phyloP scores from a whole-genome alignment of 2,888 invertebrate species.

The Gymnosoma rotundatum region DNA sequence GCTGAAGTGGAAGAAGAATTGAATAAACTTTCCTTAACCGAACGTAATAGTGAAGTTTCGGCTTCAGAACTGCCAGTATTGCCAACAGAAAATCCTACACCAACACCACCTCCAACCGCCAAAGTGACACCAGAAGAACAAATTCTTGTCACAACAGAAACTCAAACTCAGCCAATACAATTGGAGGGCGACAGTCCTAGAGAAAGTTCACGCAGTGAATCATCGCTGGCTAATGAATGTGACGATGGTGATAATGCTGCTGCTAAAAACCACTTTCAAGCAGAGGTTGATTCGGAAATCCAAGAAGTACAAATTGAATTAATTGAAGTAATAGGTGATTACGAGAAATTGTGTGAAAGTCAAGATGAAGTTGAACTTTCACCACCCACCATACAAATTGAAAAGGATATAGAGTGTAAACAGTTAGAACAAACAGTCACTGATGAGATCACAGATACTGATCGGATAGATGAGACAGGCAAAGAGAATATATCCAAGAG shows the following conservation, averaged over 20 bases:
- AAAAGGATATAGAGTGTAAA: constrained; percentile 19
- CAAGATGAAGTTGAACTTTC: constrained; percentile 66
- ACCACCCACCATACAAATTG: constrained; percentile 75
- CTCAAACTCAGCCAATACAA: constrained; percentile 41
- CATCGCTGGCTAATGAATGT: constrained; percentile 37
- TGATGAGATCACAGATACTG: not conserved
- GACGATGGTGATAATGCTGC: constrained; percentile 37
- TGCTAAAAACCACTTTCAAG: constrained; percentile 60
- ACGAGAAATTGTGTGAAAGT: constrained; percentile 64
- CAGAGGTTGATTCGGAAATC: constrained; percentile 71
- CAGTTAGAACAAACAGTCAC: not conserved
- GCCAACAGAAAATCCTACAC: constrained; percentile 71
- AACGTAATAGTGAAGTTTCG: constrained; percentile 72
- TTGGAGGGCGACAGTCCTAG: constrained; percentile 37
- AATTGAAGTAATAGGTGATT: constrained; percentile 72
- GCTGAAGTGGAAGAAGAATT: constrained; percentile 74
- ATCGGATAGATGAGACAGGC: not conserved
- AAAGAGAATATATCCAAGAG: constrained; percentile 16
- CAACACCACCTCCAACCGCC: constrained; percentile 73
- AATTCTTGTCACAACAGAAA: constrained; percentile 45
- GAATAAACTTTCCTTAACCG: constrained; percentile 69
- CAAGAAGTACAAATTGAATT: constrained; percentile 79
- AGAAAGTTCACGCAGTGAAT: constrained; percentile 67
- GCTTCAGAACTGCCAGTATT: constrained; percentile 62
- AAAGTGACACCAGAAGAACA: constrained; percentile 72